Evolutionary conservation across 1,140 invertebrate species (phyloP).

Genomic region (Tribolium madens): DNA sequence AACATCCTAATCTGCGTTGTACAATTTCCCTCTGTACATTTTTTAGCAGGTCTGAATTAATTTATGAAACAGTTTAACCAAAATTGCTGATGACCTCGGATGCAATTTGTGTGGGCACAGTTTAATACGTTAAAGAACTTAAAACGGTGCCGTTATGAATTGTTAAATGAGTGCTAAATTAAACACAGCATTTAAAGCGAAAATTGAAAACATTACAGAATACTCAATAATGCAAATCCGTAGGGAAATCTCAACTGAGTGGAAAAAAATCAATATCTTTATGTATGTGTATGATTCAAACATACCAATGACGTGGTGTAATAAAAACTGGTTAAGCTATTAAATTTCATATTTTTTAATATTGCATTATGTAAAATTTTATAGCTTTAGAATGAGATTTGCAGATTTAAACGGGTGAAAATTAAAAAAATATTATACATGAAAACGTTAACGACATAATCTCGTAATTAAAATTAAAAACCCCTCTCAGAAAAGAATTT

Average conservation of each 20-base stretch:
- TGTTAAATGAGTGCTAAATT: background rate
- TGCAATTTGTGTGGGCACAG: background rate
- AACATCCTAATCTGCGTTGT: background rate
- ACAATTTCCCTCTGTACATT: background rate
- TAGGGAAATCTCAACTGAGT: background rate
- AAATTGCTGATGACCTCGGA: background rate
- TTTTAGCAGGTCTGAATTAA: background rate
- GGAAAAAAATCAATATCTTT: background rate
- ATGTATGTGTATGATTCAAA: background rate
- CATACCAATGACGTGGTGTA: background rate
- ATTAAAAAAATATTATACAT: no score
- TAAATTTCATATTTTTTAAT: background rate
- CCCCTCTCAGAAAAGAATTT: slow-evolving; percentile 38
- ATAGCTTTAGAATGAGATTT: no score
- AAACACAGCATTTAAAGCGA: background rate
- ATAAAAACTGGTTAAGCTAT: background rate
- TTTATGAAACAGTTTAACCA: background rate
- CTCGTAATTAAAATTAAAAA: slow-evolving; percentile 10
- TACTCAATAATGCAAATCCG: background rate
- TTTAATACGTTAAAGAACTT: background rate
- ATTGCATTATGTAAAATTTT: background rate
- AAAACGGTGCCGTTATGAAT: background rate
- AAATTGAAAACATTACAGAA: background rate
- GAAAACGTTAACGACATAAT: no score
- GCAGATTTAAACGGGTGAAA: no score